Conservation (phyloP, 2,888 invertebrate genomes). For the Synanthedon myopaeformis region DNA sequence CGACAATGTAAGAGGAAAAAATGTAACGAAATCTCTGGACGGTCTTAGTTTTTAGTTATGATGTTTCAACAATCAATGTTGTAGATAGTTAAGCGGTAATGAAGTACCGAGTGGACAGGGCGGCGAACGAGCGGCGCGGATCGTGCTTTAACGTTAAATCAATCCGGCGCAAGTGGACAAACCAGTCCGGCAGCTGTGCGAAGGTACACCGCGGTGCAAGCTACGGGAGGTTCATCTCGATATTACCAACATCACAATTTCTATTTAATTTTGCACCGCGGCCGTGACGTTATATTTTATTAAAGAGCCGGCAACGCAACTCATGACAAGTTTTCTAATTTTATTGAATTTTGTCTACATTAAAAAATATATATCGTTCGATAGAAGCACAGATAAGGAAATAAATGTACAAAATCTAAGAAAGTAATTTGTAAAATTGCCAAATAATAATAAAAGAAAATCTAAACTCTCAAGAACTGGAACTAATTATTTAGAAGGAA, state of each 20-base stretch:
- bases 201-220: constrained; percentile 42
- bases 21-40: neutral
- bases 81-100: constrained; percentile 44
- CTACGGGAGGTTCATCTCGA: constrained; percentile 25
- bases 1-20: neutral
- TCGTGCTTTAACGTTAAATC: constrained; percentile 64
- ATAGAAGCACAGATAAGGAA: too few relatives aligned
- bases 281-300: too few relatives aligned
- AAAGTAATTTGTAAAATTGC: too few relatives aligned
- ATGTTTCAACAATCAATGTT: constrained; percentile 15
- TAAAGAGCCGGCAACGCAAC: too few relatives aligned
- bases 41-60: neutral
- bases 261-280: too few relatives aligned
- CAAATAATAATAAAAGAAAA: too few relatives aligned
- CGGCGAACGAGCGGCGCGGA: constrained; percentile 39
- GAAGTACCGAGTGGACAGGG: constrained; percentile 41
- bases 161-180: constrained; percentile 67
- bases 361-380: too few relatives aligned
- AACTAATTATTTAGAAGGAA: too few relatives aligned
- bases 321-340: too few relatives aligned
- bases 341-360: too few relatives aligned
- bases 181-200: constrained; percentile 67
- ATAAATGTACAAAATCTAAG: too few relatives aligned
- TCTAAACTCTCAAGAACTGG: too few relatives aligned
- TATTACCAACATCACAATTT: neutral